phyloP scores from a whole-genome alignment of 2,888 invertebrate species.

The Drosophila stalkeri region DNA sequence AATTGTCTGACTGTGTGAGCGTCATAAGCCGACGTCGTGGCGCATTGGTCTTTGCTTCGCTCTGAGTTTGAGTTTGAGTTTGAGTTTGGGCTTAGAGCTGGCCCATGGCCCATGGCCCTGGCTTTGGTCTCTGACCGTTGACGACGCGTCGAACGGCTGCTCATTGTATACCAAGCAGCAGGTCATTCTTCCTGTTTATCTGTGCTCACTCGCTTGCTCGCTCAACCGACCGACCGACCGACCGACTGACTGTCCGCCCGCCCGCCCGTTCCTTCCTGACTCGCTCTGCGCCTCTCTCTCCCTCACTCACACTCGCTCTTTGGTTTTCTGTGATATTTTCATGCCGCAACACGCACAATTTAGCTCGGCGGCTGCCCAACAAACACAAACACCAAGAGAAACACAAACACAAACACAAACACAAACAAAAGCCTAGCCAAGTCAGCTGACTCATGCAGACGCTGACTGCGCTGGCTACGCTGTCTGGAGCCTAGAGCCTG shows the following conservation, averaged over 20 bases:
- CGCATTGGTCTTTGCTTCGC: conserved; percentile 53
- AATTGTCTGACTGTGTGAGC: conserved; percentile 74
- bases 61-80: conserved; percentile 10
- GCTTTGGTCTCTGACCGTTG: conserved; percentile 38
- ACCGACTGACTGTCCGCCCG: neutral
- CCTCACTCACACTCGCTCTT: conserved; percentile 12
- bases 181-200: conserved; percentile 82
- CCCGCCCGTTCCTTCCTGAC: conserved; percentile 24
- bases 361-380: conserved; percentile 57
- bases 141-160: conserved; percentile 34
- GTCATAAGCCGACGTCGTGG: conserved; percentile 73
- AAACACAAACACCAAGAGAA: conserved; percentile 35
- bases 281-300: conserved; percentile 1
- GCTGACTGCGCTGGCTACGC: conserved; percentile 19
- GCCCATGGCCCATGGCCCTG: conserved; percentile 6
- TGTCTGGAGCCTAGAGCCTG: conserved; percentile 35
- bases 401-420: conserved; percentile 42
- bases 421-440: conserved; percentile 53
- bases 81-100: conserved; percentile 33
- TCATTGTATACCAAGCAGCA: conserved; percentile 72
- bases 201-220: conserved; percentile 19
- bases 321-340: conserved; percentile 57
- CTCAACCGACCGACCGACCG: neutral
- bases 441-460: conserved; percentile 78
- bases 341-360: conserved; percentile 82